A percentile compares a stretch with the other conserved stretches of the same genome.
Evolutionary conservation across 2,888 invertebrate genomes (phyloP).

Genomic region (Dasysyrphus tricinctus): DNA sequence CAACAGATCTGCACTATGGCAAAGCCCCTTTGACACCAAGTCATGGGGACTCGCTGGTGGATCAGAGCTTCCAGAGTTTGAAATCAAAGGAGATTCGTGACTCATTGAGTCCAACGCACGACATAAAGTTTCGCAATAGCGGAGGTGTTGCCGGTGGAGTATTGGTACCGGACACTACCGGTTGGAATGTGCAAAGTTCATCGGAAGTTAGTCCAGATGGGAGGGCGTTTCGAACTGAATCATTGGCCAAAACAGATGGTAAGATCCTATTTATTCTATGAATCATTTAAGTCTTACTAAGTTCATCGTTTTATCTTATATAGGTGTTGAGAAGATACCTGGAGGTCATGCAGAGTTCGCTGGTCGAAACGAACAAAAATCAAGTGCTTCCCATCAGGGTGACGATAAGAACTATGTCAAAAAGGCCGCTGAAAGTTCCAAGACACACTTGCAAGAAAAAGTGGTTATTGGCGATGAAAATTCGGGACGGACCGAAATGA

Average conservation of each 20-base stretch:
- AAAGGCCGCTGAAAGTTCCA: constrained; percentile 84
- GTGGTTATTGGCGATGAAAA: constrained; percentile 84
- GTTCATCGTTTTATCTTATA: neutral
- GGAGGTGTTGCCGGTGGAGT: constrained; percentile 70
- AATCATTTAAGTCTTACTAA: neutral
- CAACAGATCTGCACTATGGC: constrained; percentile 82
- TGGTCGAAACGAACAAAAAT: constrained; percentile 86
- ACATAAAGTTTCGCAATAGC: constrained; percentile 81
- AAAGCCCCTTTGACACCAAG: constrained; percentile 83
- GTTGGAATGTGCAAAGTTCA: constrained; percentile 88
- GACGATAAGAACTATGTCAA: constrained; percentile 85
- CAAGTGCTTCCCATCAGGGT: constrained; percentile 85
- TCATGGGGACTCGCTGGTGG: constrained; percentile 89
- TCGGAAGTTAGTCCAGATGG: constrained; percentile 87
- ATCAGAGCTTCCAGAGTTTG: constrained; percentile 90
- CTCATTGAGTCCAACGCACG: constrained; percentile 89
- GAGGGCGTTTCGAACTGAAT: constrained; percentile 86
- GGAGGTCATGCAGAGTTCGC: constrained; percentile 87
- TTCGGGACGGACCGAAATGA: constrained; percentile 83
- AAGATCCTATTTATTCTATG: constrained; percentile 56
- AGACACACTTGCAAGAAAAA: constrained; percentile 84
- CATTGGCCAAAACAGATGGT: constrained; percentile 87
- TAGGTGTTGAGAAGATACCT: constrained; percentile 86
- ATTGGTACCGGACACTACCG: constrained; percentile 84
- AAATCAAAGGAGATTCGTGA: constrained; percentile 92